phyloP scores from a whole-genome alignment of 2,888 invertebrate species.

The Philereme vetulata region DNA sequence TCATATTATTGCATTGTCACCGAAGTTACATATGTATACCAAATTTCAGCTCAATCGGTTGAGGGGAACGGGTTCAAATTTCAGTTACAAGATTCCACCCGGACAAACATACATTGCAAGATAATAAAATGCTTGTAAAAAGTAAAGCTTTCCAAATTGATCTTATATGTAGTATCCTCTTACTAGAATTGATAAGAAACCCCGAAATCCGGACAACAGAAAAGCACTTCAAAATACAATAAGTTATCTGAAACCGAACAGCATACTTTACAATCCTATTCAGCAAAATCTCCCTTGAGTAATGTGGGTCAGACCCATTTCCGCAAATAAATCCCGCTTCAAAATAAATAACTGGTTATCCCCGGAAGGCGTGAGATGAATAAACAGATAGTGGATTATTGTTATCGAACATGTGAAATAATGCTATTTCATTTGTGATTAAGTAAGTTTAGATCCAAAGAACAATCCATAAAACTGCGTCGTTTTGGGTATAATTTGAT shows the following conservation, averaged over 20 bases:
- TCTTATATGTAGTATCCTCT: background rate
- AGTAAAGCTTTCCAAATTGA: background rate
- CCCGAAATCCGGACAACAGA: constrained; percentile 34
- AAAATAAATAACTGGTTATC: constrained; percentile 73
- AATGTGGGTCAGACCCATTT: constrained; percentile 76
- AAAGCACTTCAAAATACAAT: constrained; percentile 60
- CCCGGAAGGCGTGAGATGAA: constrained; percentile 51
- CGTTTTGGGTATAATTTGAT: too few relatives aligned
- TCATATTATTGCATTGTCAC: too few relatives aligned
- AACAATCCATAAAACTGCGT: too few relatives aligned
- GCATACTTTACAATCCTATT: constrained; percentile 72
- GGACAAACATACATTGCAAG: too few relatives aligned
- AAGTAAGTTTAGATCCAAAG: constrained; percentile 33
- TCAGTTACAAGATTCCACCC: too few relatives aligned
- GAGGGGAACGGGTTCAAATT: too few relatives aligned
- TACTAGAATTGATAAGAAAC: constrained; percentile 3
- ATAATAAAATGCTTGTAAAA: background rate
- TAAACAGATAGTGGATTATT: constrained; percentile 53
- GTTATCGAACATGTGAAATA: constrained; percentile 54
- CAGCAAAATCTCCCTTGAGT: constrained; percentile 76
- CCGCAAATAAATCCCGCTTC: constrained; percentile 76
- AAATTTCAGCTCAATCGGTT: too few relatives aligned
- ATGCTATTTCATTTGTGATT: constrained; percentile 43
- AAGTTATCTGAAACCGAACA: constrained; percentile 67
- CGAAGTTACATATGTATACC: too few relatives aligned